Base-by-base conservation (phyloP, 92 coral and sea anemone genomes). In the Parazoanthus atlanticus region DNA sequence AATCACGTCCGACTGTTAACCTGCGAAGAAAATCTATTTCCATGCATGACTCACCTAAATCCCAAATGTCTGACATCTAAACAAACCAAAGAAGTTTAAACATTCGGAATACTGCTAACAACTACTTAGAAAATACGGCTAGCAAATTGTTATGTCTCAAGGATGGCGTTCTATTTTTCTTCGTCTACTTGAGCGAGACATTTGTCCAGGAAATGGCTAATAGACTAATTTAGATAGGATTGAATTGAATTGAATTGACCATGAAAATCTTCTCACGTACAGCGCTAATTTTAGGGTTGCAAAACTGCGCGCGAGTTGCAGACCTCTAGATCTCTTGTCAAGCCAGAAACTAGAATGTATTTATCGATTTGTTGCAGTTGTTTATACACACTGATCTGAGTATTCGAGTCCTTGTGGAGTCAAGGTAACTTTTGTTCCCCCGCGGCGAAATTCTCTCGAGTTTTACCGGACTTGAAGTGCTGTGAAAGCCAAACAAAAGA, bases 391-490 rank as follows among this genome's bases (percentile, higher is more conserved):
- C 12, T 61, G 69, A 61, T 23, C 8, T 61, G 26, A 61, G 46
- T 32, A 0, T 75, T 36, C 43, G 79, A 74, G 29, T 23, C 49
- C 49, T 74, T 74, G 8, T 75, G 30, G 15, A 75, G 17, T 75
- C 47, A 75, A 75, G 79, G 46, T 75, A 75, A 75, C 52, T n/a
- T 46, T 2, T 70, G 87, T 16, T 84, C 78, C 87, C 87, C 87
- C 74, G 87, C 64, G 33, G 79, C 65, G 67, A 32, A 29, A 43
- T 72, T 52, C 33, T 33, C 77, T 32, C 12, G 77, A 13, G 38
- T 32, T 23, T 36, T 13, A 52, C 21, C 58, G 3, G 58, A 52
- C 73, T 64, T 83, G 40, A 83, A 83, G 65, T 69, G 78, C 15
- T 40, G 17, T 10, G 29, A 26, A 84, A 84, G 41, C 74, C 54